Base-by-base conservation (phyloP, 2,888 invertebrate species). In the Schizotus pectinicornis region DNA sequence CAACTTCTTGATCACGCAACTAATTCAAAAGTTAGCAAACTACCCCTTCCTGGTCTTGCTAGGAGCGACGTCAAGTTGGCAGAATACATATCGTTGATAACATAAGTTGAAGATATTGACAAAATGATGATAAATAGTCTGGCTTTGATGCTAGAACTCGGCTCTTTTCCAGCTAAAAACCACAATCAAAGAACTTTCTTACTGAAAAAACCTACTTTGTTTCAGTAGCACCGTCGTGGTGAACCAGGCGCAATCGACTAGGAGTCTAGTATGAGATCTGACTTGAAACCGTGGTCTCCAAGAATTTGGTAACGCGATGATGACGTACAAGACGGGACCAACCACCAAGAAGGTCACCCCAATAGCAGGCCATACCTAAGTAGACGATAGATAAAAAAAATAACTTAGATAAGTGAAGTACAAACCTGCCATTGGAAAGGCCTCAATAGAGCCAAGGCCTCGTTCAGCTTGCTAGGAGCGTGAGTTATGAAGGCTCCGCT, bases 401-500 rank as follows among this genome's bases (percentile, higher is more conserved):
- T 22, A 22, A 22, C 22, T 3, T 2, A 22, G 5, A 22, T 5
- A 22, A 22, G 22, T 22, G 22, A 22, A 22, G n/a, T 87, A 87
- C 87, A 61, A 42, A 86, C 90, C 79, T 89, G 85, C 83, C 86
- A 86, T 55, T 86, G 86, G 70, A 91, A 91, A 0, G 91, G 90
- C 45, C 90, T 81, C 61, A 91, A 83, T 12, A 91, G 83, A 7
- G 90, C 90, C 11, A 90, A 71, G 0, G 90, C 89, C 72, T 91
- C 90, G 66, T 89, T 91, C 0, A 91, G 79, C 55, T 85, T 85
- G 0, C 87, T 85, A 0, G 91, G 90, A 0, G 90, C 87, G 65
- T 90, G 90, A 0, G 90, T 91, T 1, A 89, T 82, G 71, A 91
- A 91, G 0, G 90, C 90, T 0, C 89, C 90, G 11, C 89, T 90